Evolutionary conservation across 1,140 invertebrate species (phyloP), one percentile per base, ranked within the genome.

Genomic region (Vanessa atalanta): DNA sequence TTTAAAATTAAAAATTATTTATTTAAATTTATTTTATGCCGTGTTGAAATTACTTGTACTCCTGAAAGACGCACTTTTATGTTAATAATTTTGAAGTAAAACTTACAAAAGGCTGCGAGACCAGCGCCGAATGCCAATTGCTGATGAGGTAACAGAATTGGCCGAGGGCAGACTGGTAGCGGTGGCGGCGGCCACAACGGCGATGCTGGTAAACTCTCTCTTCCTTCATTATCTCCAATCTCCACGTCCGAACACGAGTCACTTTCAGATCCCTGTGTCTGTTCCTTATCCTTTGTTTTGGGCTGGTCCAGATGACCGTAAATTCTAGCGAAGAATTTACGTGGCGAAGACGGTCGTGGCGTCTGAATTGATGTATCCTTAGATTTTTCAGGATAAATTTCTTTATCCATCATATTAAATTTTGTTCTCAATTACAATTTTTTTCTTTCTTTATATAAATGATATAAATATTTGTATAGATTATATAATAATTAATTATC

Each of bases 251-350:
- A 93, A 20, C 88, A 93, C 1, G 93, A 93, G 51, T 90, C 90
- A 72, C 88, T 90, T 8, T 85, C 87, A 9, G 82, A 85, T n/a
- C 74, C 76, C 20, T 78, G 72, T 31, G 43, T 71, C 11, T 23
- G 15, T n/a, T 79, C 76, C 8, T 69, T 78, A 48, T 69, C 75
- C 79, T 82, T 81, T 47, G 65, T 65, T 61, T 80, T 77, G 6
- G 75, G 68, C 50, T 89, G 81, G 64, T 95, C 95, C 1, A 95
- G 86, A 70, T 95, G 93, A 1, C 95, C 95, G 68, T 95, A 96
- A 14, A 96, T 86, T 47, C 95, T 89, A 9, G 95, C 94, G 78
- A 96, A 96, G 85, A 96, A 96, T 79, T 94, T 94, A 47, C 95
- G 86, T 15, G 95, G 95, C 0, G 95, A 95, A 5, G 95, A 95